These are phyloP conservation scores for Drosophila dunni DNA, from an alignment of 1,140 invertebrate genomes.

Conservation along the genomic window DNA sequence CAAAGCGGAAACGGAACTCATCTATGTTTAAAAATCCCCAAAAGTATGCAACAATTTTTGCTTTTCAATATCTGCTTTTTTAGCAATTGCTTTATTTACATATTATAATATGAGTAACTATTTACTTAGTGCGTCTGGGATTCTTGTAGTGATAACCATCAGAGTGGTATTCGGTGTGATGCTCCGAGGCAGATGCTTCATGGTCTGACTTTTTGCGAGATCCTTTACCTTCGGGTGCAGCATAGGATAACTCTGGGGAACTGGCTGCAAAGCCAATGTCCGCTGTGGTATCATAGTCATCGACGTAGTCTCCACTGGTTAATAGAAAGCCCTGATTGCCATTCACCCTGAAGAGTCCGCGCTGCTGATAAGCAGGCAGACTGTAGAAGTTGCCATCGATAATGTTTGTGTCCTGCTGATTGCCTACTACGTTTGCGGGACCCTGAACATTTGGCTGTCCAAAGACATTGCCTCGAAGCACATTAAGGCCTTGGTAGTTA, in stretches of 20 bases:
- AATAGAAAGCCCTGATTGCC: conserved; percentile 54
- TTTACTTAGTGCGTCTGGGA: conserved; percentile 46
- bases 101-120: conserved; percentile 11
- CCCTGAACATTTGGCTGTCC: conserved; percentile 64
- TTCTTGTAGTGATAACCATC: conserved; percentile 73
- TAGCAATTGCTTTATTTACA: conserved; percentile 65
- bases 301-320: conserved; percentile 50
- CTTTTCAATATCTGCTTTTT: conserved; percentile 49
- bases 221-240: conserved; percentile 25
- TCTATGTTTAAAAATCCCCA: neutral
- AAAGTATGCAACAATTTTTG: conserved; percentile 45
- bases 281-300: conserved; percentile 46
- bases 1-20: conserved; percentile 44
- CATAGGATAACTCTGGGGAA: conserved; percentile 41
- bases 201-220: conserved; percentile 27
- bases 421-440: conserved; percentile 49
- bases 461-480: conserved; percentile 62
- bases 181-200: conserved; percentile 44
- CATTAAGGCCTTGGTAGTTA: conserved; percentile 74
- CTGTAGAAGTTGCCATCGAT: conserved; percentile 74
- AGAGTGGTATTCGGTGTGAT: conserved; percentile 57
- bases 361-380: conserved; percentile 17
- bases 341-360: conserved; percentile 36
- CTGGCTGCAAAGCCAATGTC: conserved; percentile 58
- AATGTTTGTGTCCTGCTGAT: conserved; percentile 71